Evolutionary conservation across 2,888 invertebrate genomes (phyloP).

Genomic region (Sepiola atlantica): DNA sequence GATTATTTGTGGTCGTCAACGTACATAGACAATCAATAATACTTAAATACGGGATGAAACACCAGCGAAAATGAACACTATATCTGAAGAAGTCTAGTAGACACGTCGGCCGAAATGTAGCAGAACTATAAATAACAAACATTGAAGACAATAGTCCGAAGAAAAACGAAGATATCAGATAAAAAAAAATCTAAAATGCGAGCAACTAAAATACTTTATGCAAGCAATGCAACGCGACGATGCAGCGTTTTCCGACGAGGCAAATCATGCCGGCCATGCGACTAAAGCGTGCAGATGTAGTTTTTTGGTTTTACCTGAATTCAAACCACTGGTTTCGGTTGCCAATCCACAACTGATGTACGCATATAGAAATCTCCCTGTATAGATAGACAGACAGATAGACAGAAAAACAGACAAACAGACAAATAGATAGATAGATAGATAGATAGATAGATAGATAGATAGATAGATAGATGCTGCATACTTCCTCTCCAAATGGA

Average conservation of each 20-base stretch:
- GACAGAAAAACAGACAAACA: too few relatives aligned
- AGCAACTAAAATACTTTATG: background rate
- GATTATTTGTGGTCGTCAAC: too few relatives aligned
- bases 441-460: background rate
- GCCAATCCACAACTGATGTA: background rate
- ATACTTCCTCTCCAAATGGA: too few relatives aligned
- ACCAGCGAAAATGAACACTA: too few relatives aligned
- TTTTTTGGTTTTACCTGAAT: background rate
- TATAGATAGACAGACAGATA: background rate
- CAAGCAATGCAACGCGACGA: background rate
- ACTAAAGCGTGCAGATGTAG: background rate
- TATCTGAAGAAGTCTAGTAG: too few relatives aligned
- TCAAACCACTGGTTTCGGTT: background rate
- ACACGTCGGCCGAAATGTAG: too few relatives aligned
- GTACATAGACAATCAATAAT: too few relatives aligned
- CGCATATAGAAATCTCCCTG: background rate
- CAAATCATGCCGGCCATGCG: background rate
- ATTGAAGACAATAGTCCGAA: too few relatives aligned
- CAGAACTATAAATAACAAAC: too few relatives aligned
- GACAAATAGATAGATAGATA: background rate
- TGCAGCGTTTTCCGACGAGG: background rate
- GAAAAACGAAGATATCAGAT: too few relatives aligned
- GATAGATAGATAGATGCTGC: background rate
- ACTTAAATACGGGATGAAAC: too few relatives aligned
- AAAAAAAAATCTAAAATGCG: too few relatives aligned